Percentiles rank a stretch among this genome's conserved stretches.
These are phyloP conservation scores for Lota lota DNA, from an alignment of 2,113 vertebrate genomes.

Conservation along the genomic window DNA sequence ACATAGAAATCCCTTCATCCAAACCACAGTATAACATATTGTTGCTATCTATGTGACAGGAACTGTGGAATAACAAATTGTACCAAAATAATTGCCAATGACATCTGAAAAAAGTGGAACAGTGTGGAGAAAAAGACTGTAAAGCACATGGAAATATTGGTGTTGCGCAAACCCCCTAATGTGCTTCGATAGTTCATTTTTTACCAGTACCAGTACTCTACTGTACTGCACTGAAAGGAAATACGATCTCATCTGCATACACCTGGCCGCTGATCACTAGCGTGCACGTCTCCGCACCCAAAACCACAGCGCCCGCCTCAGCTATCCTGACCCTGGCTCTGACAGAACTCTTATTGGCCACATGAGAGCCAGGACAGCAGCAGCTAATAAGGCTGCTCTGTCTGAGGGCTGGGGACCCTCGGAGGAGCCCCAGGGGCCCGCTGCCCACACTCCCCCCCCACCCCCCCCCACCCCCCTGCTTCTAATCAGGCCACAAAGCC, in stretches of 20 bases:
- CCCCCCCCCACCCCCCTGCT: conserved; percentile 27
- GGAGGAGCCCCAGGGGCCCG: conserved; percentile 38
- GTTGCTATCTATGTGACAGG: too few species aligned
- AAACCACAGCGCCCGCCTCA: conserved; percentile 52
- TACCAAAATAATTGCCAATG: background rate
- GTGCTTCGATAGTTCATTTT: conserved; percentile 47
- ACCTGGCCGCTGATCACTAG: conserved; percentile 25
- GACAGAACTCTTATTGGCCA: conserved; percentile 55
- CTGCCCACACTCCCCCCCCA: conserved; percentile 11
- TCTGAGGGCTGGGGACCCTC: conserved; percentile 28
- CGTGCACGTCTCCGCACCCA: conserved; percentile 31
- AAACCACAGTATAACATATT: too few species aligned
- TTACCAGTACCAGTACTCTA: conserved; percentile 39
- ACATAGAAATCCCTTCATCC: too few species aligned
- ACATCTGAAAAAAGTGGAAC: too few species aligned
- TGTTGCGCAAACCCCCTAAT: conserved; percentile 33
- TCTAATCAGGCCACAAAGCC: conserved; percentile 68
- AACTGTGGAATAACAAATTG: background rate
- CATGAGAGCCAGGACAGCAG: conserved; percentile 57
- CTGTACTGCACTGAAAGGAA: too few species aligned
- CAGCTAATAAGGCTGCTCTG: conserved; percentile 64
- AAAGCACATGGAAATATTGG: too few species aligned
- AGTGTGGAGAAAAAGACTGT: conserved; percentile 25
- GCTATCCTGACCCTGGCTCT: conserved; percentile 45
- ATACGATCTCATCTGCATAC: conserved; percentile 51